Percentiles rank a stretch among this genome's conserved stretches.
Evolutionary conservation across 2,113 vertebrate species (phyloP).

Genomic region (Myodes glareolus): DNA sequence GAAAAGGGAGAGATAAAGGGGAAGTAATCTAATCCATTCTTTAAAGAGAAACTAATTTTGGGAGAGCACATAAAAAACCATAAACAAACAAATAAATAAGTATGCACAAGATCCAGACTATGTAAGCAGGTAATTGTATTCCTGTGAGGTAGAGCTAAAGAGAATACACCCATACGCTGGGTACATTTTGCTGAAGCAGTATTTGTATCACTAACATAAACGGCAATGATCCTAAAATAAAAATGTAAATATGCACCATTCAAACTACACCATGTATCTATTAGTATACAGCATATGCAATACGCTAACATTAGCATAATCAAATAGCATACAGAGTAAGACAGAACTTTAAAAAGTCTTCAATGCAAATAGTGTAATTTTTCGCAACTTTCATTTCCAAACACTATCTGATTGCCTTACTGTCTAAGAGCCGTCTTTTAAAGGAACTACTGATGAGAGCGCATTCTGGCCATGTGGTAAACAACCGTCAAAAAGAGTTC

Average conservation of each 20-base stretch:
- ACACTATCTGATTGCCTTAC: neutral
- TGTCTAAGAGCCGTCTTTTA: slow-evolving; percentile 19
- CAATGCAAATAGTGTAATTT: neutral
- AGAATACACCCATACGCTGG: slow-evolving; percentile 66
- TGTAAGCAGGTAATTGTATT: slow-evolving; percentile 63
- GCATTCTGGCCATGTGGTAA: neutral
- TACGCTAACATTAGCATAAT: slow-evolving; percentile 8
- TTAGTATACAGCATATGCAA: neutral
- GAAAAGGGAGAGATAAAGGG: slow-evolving; percentile 52
- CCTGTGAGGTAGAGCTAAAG: slow-evolving; percentile 70
- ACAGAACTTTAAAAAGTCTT: slow-evolving; percentile 61
- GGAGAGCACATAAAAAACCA: neutral
- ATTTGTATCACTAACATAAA: slow-evolving; percentile 79
- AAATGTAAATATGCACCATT: slow-evolving; percentile 72
- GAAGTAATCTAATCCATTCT: slow-evolving; percentile 67
- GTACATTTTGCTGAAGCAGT: slow-evolving; percentile 67
- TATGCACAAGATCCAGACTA: slow-evolving; percentile 60
- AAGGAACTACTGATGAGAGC: neutral
- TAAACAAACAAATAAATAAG: neutral
- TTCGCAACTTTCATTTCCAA: slow-evolving; percentile 49
- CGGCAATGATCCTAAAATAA: slow-evolving; percentile 74
- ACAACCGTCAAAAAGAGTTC: slow-evolving; percentile 10
- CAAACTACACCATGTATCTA: neutral
- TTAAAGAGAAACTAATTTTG: slow-evolving; percentile 70
- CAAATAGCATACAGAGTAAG: slow-evolving; percentile 41